phyloP scores from a whole-genome alignment of 2,113 vertebrate genomes.

The Manacus vitellinus region DNA sequence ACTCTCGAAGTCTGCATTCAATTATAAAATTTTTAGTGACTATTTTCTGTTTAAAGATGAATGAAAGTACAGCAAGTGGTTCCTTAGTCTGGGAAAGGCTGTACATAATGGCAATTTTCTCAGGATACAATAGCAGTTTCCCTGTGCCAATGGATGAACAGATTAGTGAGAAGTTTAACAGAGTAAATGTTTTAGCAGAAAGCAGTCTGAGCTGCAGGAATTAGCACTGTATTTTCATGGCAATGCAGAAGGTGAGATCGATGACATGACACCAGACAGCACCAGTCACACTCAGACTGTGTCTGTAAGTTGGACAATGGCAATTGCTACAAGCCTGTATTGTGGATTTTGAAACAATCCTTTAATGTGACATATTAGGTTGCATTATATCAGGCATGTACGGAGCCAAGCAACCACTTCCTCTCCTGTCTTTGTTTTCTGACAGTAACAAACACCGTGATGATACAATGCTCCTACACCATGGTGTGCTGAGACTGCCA shows the following conservation, averaged over 20 bases:
- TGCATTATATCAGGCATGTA: not conserved
- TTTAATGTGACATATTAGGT: not conserved
- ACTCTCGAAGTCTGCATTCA: not conserved
- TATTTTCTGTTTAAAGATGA: not conserved
- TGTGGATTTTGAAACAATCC: not conserved
- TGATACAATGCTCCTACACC: not conserved
- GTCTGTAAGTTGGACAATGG: not conserved
- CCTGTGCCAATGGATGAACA: not conserved
- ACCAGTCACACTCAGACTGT: not conserved
- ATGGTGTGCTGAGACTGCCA: not conserved
- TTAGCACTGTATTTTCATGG: not conserved
- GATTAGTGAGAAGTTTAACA: not conserved
- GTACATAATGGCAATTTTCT: not conserved
- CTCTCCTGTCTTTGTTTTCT: not conserved
- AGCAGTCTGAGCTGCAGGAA: not conserved
- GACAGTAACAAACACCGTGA: not conserved
- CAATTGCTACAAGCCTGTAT: not conserved
- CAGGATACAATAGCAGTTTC: not conserved
- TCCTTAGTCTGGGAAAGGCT: not conserved
- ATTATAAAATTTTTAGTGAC: not conserved
- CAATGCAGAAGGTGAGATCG: not conserved
- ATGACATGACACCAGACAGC: not conserved
- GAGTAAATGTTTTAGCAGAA: not conserved
- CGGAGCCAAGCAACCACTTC: not conserved
- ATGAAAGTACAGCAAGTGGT: not conserved